Evolutionary conservation across 2,113 vertebrate species (phyloP).

Genomic region (Apeltes quadracus): DNA sequence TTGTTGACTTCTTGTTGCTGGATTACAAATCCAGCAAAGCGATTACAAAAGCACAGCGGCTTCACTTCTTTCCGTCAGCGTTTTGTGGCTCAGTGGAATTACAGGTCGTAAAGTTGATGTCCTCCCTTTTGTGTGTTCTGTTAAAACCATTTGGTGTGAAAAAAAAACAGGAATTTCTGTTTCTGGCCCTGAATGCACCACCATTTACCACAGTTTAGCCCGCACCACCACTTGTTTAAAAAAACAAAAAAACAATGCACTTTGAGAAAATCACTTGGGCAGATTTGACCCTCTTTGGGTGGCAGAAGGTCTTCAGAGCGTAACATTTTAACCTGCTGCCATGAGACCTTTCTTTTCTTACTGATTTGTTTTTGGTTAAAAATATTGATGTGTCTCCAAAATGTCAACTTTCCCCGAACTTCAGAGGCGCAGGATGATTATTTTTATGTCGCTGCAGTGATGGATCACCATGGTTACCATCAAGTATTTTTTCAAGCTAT

Average conservation of each 20-base stretch:
- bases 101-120: conserved; percentile 46
- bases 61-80: conserved; percentile 2
- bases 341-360: neutral
- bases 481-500: neutral
- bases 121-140: conserved; percentile 53
- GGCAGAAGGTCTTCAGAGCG: neutral
- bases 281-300: neutral
- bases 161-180: conserved; percentile 40
- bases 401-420: neutral
- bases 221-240: neutral
- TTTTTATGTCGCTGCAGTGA: neutral
- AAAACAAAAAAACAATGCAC: too few relatives aligned
- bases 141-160: conserved; percentile 49
- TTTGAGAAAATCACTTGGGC: neutral
- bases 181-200: conserved; percentile 15
- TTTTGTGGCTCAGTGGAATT: conserved; percentile 22
- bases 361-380: neutral
- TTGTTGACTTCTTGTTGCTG: neutral
- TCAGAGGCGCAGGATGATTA: neutral
- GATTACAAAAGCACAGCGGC: neutral
- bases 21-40: neutral
- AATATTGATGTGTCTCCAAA: neutral
- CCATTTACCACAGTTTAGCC: neutral
- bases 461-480: neutral
- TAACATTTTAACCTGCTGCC: neutral